These are phyloP conservation scores for Lasioglossum vierecki DNA, from an alignment of 2,888 invertebrate species.

Conservation along the genomic window DNA sequence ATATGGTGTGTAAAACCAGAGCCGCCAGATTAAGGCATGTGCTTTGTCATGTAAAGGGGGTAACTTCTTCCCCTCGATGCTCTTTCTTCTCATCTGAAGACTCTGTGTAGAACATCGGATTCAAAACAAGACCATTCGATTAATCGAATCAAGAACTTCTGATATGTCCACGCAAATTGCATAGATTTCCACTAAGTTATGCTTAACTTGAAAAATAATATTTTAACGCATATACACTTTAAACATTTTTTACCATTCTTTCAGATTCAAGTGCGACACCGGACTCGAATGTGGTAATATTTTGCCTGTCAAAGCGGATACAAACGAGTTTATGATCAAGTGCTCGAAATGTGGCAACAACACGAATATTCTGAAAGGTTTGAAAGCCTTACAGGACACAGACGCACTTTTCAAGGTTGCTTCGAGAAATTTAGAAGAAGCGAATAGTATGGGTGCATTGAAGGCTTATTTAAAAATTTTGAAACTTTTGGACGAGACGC, in stretches of 20 bases:
- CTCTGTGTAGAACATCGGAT: background rate
- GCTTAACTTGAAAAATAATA: background rate
- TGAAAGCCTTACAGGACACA: slow-evolving; percentile 91
- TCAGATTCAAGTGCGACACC: slow-evolving; percentile 87
- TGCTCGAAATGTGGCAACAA: slow-evolving; percentile 88
- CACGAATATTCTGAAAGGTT: slow-evolving; percentile 90
- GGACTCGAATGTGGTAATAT: slow-evolving; percentile 88
- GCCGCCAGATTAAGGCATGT: too few species aligned
- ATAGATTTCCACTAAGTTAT: background rate
- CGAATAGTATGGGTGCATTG: slow-evolving; percentile 87
- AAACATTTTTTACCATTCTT: slow-evolving; percentile 19
- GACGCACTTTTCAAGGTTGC: slow-evolving; percentile 88
- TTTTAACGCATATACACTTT: background rate
- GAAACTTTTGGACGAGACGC: slow-evolving; percentile 88
- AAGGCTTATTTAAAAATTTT: slow-evolving; percentile 88
- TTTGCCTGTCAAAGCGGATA: slow-evolving; percentile 87
- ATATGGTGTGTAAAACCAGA: background rate
- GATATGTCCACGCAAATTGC: background rate
- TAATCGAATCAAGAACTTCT: background rate
- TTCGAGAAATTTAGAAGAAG: slow-evolving; percentile 86
- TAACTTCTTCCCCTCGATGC: too few species aligned
- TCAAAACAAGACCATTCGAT: background rate
- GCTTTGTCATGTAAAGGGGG: too few species aligned
- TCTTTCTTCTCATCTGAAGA: too few species aligned
- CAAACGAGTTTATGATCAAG: slow-evolving; percentile 89